Evolutionary conservation across 1,140 invertebrate genomes (phyloP).

Genomic region (Temnothorax nylanderi): DNA sequence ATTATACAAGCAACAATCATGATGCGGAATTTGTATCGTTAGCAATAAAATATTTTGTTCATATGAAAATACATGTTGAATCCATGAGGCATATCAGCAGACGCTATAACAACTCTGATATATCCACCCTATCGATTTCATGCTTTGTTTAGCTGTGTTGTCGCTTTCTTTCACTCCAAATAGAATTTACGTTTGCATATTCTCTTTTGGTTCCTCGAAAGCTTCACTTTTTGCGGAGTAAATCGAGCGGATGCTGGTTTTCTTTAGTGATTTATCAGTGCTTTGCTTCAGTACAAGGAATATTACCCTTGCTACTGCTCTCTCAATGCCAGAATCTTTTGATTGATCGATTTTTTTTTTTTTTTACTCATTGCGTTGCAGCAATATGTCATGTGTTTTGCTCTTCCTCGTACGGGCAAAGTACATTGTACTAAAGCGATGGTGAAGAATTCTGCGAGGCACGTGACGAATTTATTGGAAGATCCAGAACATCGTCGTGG

Average conservation of each 20-base stretch:
- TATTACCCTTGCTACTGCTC: background rate
- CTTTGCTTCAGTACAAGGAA: background rate
- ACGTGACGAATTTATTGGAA: slow-evolving; percentile 8
- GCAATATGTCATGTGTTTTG: background rate
- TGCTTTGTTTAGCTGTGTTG: slow-evolving; percentile 41
- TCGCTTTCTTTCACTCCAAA: background rate
- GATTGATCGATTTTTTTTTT: background rate
- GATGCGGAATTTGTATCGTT: slow-evolving; percentile 75
- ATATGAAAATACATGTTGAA: slow-evolving; percentile 74
- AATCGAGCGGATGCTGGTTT: slow-evolving; percentile 11
- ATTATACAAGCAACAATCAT: slow-evolving; percentile 74
- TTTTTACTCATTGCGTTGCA: background rate
- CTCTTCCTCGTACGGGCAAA: background rate
- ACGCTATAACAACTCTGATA: slow-evolving; percentile 60
- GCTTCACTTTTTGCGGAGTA: background rate
- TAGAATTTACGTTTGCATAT: slow-evolving; percentile 40
- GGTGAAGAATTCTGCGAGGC: background rate
- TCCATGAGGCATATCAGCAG: slow-evolving; percentile 68
- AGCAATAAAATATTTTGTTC: slow-evolving; percentile 80
- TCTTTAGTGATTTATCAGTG: background rate
- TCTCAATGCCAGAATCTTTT: background rate
- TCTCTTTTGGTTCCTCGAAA: slow-evolving; percentile 32
- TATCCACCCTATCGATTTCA: slow-evolving; percentile 54
- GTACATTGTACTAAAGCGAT: background rate
- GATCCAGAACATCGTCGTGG: background rate